These are phyloP conservation scores for Blera fallax DNA, from an alignment of 2,888 invertebrate genomes.

Conservation along the genomic window DNA sequence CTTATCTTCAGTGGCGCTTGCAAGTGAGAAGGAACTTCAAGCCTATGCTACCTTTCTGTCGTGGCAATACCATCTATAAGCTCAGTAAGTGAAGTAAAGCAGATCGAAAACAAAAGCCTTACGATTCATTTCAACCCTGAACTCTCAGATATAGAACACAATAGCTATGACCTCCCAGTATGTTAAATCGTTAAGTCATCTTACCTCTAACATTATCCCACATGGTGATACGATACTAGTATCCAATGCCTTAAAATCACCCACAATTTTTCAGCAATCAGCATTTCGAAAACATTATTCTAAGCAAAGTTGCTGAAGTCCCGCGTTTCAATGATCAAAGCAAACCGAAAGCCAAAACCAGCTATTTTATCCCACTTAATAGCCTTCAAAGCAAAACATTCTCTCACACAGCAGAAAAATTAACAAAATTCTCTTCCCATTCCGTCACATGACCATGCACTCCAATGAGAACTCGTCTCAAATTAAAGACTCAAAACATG, in stretches of 20 bases:
- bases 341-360: conserved; percentile 57
- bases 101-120: too few species aligned
- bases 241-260: conserved; percentile 7
- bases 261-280: conserved; percentile 31
- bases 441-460: conserved; percentile 69
- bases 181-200: too few species aligned
- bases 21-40: too few species aligned
- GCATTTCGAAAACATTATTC: conserved; percentile 6
- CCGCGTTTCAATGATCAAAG: conserved; percentile 52
- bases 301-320: conserved; percentile 24
- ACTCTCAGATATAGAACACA: too few species aligned
- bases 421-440: conserved; percentile 59
- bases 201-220: not conserved
- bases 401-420: conserved; percentile 53
- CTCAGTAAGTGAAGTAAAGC: too few species aligned
- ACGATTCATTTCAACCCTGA: too few species aligned
- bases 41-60: too few species aligned
- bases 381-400: conserved; percentile 68
- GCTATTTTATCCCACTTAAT: conserved; percentile 65
- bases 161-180: too few species aligned
- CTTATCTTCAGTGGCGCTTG: too few species aligned
- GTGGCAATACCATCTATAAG: too few species aligned
- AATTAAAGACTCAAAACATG: conserved; percentile 69
- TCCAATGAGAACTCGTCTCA: conserved; percentile 70
- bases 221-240: not conserved